Evolutionary conservation across 2,113 vertebrate species (phyloP), one percentile per base, ranked within the genome.

Genomic region (Mus spicilegus): DNA sequence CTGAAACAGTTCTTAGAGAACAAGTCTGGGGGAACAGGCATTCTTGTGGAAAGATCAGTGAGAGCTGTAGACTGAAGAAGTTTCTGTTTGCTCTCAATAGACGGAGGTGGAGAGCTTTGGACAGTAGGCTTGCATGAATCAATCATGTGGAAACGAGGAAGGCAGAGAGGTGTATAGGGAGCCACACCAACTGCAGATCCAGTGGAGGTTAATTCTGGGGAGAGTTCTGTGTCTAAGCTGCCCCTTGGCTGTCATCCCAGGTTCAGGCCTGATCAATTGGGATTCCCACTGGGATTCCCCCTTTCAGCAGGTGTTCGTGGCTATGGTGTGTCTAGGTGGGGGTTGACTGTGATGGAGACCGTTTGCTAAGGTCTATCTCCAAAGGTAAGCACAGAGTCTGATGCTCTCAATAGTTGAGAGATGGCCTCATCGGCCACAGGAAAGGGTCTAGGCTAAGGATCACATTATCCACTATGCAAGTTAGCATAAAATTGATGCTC

Each of bases 111-210:
- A 56, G n/a, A 22, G 46, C 70, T 54, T 30, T 42, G 51, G 51
- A 5, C 36, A 85, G 63, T 39, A 72, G 22, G 14, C 90, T 87
- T 17, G 10, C 1, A 46, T 75, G 76, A 3, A 19, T 5, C 1
- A 63, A 28, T 30, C 61, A 20, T n/a, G 51, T 72, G 33, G 26
- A 56, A 61, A 20, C 5, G 36, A 81, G 51, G 26, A 87, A 67
- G 56, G 28, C 3, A 42, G 8, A 69, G 28, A 73, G n/a, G 14
- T 88, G 56, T 33, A 54, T 61, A 51, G 49, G 16, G 28, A 36
- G 2, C 46, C 39, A 20, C 42, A 56, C 20, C 10, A 4, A 0
- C 8, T 80, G 36, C 20, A 16, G 0, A 14, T 70, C 12, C 14
- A 7, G 0, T n/a, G 84, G 39, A 73, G 61, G 7, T 42, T 1